A percentile compares a stretch with the other conserved stretches of the same genome.
Conservation (phyloP, 2,888 invertebrate species). For the Diaphora mendica region DNA sequence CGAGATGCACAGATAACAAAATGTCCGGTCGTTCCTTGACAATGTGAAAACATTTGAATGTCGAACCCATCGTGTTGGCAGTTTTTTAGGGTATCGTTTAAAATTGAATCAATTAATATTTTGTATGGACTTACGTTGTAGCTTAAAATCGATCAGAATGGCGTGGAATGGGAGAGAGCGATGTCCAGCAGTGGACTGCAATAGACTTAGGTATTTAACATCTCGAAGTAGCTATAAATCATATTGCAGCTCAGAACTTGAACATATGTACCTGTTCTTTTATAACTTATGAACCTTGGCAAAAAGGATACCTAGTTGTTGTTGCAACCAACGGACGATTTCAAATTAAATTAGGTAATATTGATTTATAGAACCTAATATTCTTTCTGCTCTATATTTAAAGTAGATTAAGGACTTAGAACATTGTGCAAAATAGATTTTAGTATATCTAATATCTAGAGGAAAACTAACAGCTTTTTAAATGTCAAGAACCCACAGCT, state of each 20-base stretch:
- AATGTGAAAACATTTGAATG: slow-evolving; percentile 58
- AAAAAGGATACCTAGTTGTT: background rate
- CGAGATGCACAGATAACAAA: slow-evolving; percentile 74
- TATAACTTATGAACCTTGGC: background rate
- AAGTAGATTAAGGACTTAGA: background rate
- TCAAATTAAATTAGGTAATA: too few species aligned
- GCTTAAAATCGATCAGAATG: too few species aligned
- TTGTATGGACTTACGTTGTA: background rate
- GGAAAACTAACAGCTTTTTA: background rate
- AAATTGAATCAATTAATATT: background rate
- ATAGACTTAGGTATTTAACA: background rate
- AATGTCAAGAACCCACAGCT: slow-evolving; percentile 36
- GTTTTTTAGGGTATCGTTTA: slow-evolving; percentile 42
- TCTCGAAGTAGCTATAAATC: background rate
- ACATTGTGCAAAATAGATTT: background rate
- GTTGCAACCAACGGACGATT: too few species aligned
- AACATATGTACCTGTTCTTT: background rate
- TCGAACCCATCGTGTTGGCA: slow-evolving; percentile 29
- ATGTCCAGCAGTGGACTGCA: too few species aligned
- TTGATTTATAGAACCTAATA: background rate
- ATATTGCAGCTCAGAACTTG: background rate
- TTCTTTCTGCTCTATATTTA: background rate
- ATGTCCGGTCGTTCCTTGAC: slow-evolving; percentile 74
- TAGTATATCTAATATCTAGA: background rate
- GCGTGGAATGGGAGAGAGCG: too few species aligned